phyloP scores from a whole-genome alignment of 2,888 invertebrate species.

The Chymomyza caudatula region DNA sequence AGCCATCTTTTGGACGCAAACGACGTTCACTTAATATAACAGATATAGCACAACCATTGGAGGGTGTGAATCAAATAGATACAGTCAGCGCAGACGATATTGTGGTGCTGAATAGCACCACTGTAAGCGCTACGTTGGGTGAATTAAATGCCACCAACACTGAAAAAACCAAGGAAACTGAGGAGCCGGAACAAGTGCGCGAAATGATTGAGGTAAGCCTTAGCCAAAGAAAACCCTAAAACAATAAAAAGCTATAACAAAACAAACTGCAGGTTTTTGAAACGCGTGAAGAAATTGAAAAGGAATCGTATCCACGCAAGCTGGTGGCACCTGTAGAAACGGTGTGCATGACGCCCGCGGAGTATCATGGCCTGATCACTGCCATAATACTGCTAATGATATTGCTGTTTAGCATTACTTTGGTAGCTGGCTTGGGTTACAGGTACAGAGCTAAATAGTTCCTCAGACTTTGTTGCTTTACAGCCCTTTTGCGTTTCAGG shows the following conservation, averaged over 20 bases:
- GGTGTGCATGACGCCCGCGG: slow-evolving; percentile 89
- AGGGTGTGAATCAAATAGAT: slow-evolving; percentile 29
- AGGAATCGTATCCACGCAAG: slow-evolving; percentile 82
- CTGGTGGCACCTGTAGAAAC: slow-evolving; percentile 83
- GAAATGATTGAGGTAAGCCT: slow-evolving; percentile 90
- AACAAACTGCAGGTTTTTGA: slow-evolving; percentile 85
- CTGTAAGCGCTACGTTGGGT: slow-evolving; percentile 63
- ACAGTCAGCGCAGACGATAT: slow-evolving; percentile 52
- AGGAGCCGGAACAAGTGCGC: slow-evolving; percentile 86
- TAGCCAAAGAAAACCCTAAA: not conserved
- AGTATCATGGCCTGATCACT: slow-evolving; percentile 90
- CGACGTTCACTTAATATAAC: slow-evolving; percentile 79
- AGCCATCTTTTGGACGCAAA: slow-evolving; percentile 88
- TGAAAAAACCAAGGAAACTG: slow-evolving; percentile 60
- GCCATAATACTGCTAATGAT: slow-evolving; percentile 87
- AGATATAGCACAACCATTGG: slow-evolving; percentile 45
- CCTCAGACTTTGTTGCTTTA: too few relatives aligned
- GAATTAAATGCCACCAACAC: slow-evolving; percentile 58
- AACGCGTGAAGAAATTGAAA: slow-evolving; percentile 85
- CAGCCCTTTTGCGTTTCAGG: too few relatives aligned
- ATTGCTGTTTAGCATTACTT: slow-evolving; percentile 85
- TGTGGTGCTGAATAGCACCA: slow-evolving; percentile 68
- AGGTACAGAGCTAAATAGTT: slow-evolving; percentile 81
- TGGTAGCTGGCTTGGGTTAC: slow-evolving; percentile 87
- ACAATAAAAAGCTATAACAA: not conserved